These are phyloP conservation scores for Rhingia campestris DNA, from an alignment of 2,888 invertebrate genomes.

Conservation along the genomic window DNA sequence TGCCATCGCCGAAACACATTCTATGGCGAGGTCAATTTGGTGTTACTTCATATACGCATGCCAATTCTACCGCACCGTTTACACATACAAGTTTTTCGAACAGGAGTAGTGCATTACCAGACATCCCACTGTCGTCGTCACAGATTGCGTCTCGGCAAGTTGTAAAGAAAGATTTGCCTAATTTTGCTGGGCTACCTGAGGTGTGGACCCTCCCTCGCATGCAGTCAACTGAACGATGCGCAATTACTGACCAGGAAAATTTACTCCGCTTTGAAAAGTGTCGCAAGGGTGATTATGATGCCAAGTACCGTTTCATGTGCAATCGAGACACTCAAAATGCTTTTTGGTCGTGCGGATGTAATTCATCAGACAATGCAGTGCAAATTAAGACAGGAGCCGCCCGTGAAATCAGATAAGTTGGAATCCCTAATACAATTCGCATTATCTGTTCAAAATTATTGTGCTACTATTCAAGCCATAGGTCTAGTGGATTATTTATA, in stretches of 20 bases:
- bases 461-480: conserved; percentile 36
- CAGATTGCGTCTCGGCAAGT: conserved; percentile 49
- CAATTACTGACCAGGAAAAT: conserved; percentile 63
- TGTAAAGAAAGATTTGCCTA: conserved; percentile 44
- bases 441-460: conserved; percentile 54
- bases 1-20: too few species aligned
- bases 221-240: conserved; percentile 66
- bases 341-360: conserved; percentile 54
- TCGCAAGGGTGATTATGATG: conserved; percentile 53
- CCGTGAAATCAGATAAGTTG: conserved; percentile 35
- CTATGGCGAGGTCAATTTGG: not conserved
- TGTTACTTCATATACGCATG: not conserved
- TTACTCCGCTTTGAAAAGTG: conserved; percentile 56
- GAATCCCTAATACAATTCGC: conserved; percentile 41
- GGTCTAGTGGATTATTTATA: conserved; percentile 34
- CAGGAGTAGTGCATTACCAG: not conserved
- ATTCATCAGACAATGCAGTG: conserved; percentile 41
- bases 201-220: conserved; percentile 62
- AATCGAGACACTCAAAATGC: conserved; percentile 52
- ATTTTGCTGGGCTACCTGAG: conserved; percentile 56
- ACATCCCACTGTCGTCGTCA: conserved; percentile 7
- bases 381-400: conserved; percentile 10
- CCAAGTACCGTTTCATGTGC: conserved; percentile 53
- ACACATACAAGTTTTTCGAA: not conserved
- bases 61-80: not conserved